Percentiles rank a stretch among this genome's conserved stretches.
phyloP scores from a whole-genome alignment of 2,797 vertebrate genomes.

The Emydoidea blandingii region DNA sequence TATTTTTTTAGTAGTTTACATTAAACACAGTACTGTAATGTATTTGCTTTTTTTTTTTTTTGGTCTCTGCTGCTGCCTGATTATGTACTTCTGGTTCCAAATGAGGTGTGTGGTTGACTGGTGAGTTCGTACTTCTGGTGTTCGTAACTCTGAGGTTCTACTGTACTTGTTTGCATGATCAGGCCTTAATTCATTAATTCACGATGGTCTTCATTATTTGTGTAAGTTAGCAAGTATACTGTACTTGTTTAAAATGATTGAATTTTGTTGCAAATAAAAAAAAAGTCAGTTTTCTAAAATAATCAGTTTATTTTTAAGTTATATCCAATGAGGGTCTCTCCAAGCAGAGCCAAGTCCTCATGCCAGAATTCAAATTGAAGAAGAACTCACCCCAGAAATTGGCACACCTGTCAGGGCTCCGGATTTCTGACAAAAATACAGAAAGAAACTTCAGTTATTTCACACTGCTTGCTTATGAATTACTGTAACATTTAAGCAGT shows the following conservation, averaged over 20 bases:
- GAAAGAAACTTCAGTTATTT: constrained; percentile 51
- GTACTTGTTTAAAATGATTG: neutral
- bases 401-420: constrained; percentile 94
- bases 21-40: no score
- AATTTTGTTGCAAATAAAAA: neutral
- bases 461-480: neutral
- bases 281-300: neutral
- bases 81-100: no score
- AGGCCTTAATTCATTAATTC: neutral
- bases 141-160: no score
- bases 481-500: neutral
- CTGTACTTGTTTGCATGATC: neutral
- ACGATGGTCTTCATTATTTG: neutral
- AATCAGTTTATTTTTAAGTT: constrained; percentile 14
- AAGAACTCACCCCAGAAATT: constrained; percentile 94
- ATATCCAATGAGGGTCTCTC: neutral
- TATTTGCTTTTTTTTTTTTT: no score
- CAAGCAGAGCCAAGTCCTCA: neutral
- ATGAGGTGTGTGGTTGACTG: no score
- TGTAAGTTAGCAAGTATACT: neutral
- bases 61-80: no score
- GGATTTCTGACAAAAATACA: constrained; percentile 88
- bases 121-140: no score
- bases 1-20: no score
- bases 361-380: neutral